These are phyloP conservation scores for Taurulus bubalis DNA, from an alignment of 2,113 vertebrate genomes.

Conservation along the genomic window DNA sequence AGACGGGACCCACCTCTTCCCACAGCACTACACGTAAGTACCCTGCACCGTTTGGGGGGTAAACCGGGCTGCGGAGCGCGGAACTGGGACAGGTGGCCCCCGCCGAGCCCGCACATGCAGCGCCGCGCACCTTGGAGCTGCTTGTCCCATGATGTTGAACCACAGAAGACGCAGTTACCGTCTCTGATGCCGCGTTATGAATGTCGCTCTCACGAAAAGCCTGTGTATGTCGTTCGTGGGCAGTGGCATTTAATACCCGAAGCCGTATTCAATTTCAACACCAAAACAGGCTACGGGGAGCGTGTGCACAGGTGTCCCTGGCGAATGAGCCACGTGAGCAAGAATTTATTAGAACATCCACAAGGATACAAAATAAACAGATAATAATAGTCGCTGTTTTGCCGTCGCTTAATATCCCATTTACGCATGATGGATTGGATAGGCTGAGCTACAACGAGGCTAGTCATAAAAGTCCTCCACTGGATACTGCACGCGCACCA, in stretches of 20 bases:
- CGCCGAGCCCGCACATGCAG: constrained; percentile 49
- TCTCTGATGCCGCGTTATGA: constrained; percentile 38
- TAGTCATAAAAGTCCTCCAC: constrained; percentile 42
- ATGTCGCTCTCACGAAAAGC: background rate
- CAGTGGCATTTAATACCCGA: constrained; percentile 20
- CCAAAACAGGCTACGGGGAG: background rate
- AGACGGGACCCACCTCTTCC: constrained; percentile 89
- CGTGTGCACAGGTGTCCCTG: constrained; percentile 52
- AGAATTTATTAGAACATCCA: background rate
- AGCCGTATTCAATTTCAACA: constrained; percentile 20
- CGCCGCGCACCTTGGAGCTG: constrained; percentile 59
- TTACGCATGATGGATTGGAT: constrained; percentile 49
- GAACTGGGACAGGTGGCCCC: constrained; percentile 81
- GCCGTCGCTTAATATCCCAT: constrained; percentile 37
- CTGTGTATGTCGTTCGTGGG: constrained; percentile 35
- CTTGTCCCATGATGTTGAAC: constrained; percentile 49
- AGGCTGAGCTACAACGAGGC: constrained; percentile 26
- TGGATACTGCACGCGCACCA: constrained; percentile 29
- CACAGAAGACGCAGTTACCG: constrained; percentile 51
- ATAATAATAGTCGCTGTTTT: constrained; percentile 29
- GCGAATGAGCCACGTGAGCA: background rate
- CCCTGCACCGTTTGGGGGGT: constrained; percentile 26
- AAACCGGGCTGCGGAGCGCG: constrained; percentile 36
- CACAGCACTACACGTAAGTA: constrained; percentile 97
- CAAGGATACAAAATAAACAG: background rate